phyloP scores from a whole-genome alignment of 1,140 invertebrate genomes.

The Dinothrombium tinctorium region DNA sequence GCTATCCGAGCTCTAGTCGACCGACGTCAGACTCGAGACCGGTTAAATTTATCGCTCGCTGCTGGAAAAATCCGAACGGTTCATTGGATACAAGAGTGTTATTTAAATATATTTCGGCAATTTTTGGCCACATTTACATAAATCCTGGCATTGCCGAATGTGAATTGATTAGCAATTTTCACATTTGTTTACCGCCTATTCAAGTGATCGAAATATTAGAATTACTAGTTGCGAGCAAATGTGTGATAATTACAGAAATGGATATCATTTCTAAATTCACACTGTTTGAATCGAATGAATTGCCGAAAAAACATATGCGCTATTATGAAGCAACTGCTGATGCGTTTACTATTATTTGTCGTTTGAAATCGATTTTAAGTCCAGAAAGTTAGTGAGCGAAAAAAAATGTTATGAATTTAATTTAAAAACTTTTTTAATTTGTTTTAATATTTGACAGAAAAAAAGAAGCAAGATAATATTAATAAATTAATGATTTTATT shows the following conservation, averaged over 20 bases:
- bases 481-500: too few relatives aligned
- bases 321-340: neutral
- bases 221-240: slow-evolving; percentile 26
- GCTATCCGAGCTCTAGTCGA: neutral
- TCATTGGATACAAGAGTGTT: slow-evolving; percentile 38
- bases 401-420: too few relatives aligned
- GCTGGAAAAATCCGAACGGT: slow-evolving; percentile 50
- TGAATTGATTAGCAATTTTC: slow-evolving; percentile 14
- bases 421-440: too few relatives aligned
- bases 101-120: slow-evolving; percentile 36
- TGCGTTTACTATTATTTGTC: neutral
- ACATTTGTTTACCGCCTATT: slow-evolving; percentile 19
- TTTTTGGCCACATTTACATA: slow-evolving; percentile 35
- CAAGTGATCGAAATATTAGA: slow-evolving; percentile 21
- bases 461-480: too few relatives aligned
- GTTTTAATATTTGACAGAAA: too few relatives aligned
- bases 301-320: neutral
- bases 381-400: too few relatives aligned
- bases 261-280: neutral
- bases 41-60: slow-evolving; percentile 21
- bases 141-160: slow-evolving; percentile 27
- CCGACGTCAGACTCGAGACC: neutral
- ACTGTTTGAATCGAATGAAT: neutral
- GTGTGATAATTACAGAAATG: slow-evolving; percentile 2
- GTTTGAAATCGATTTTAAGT: too few relatives aligned